Evolutionary conservation across 2,797 vertebrate species (phyloP).

Genomic region (Pseudochirops corinnae): DNA sequence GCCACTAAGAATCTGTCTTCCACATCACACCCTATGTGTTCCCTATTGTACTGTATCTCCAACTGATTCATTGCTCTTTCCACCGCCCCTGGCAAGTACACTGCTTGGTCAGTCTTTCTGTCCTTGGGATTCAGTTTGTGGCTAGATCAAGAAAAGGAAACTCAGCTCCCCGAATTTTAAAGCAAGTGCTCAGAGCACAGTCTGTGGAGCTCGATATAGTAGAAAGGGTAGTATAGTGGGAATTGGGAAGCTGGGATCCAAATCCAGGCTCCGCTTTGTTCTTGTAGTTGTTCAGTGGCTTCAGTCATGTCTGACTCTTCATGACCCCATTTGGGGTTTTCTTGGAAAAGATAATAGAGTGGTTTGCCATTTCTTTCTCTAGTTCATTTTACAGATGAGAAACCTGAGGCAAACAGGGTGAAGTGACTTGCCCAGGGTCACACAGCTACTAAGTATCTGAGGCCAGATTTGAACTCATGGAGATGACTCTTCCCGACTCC

Average conservation of each 20-base stretch:
- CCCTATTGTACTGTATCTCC: neutral
- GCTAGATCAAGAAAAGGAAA: slow-evolving; percentile 32
- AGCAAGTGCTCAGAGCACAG: neutral
- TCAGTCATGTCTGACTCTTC: neutral
- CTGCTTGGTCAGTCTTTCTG: neutral
- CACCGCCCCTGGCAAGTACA: neutral
- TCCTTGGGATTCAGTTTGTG: slow-evolving; percentile 14
- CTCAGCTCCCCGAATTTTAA: slow-evolving; percentile 3
- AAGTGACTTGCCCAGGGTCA: slow-evolving; percentile 15
- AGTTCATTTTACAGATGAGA: neutral
- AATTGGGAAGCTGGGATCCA: neutral
- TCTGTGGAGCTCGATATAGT: neutral
- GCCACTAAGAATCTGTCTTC: neutral
- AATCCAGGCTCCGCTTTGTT: neutral
- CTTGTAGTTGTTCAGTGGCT: neutral
- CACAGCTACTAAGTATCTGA: neutral
- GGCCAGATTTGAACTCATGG: neutral
- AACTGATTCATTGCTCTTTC: neutral
- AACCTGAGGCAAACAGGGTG: slow-evolving; percentile 12
- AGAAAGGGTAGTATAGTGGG: neutral
- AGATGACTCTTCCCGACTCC: neutral
- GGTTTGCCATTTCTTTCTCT: neutral
- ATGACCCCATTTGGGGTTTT: neutral
- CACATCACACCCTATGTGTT: neutral
- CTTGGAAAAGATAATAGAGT: too few species aligned